Conservation (phyloP, 2,113 vertebrate species). For the Anolis sagrei region DNA sequence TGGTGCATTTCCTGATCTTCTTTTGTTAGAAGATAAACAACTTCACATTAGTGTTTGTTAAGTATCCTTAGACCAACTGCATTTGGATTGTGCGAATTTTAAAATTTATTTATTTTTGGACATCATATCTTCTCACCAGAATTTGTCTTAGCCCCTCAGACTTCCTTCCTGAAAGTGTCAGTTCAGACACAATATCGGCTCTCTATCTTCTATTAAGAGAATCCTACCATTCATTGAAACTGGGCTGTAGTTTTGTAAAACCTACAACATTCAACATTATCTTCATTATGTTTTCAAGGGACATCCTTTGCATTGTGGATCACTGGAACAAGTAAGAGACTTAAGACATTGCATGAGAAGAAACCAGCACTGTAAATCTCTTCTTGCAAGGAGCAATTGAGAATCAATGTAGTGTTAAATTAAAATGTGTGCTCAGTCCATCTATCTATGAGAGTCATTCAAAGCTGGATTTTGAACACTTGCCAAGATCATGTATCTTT, state of each 20-base stretch:
- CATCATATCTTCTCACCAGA: neutral
- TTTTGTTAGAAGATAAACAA: too few species aligned
- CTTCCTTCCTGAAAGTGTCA: neutral
- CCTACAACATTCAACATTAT: neutral
- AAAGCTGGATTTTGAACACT: neutral
- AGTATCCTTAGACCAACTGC: too few species aligned
- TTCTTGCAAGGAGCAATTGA: constrained; percentile 12
- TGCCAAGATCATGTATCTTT: constrained; percentile 28
- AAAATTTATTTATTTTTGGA: neutral
- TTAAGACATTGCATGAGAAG: neutral
- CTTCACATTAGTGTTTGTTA: too few species aligned
- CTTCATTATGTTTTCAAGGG: neutral
- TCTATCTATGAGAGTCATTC: constrained; percentile 3
- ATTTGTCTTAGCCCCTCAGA: neutral
- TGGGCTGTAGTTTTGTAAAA: neutral
- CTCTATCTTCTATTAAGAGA: neutral
- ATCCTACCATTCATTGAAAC: neutral
- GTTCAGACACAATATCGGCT: neutral
- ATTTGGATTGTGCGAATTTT: too few species aligned
- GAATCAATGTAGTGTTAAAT: constrained; percentile 41
- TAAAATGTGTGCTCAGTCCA: constrained; percentile 8
- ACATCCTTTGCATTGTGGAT: neutral
- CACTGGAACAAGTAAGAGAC: neutral
- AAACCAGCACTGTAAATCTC: constrained; percentile 10
- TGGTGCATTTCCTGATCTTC: too few species aligned